These are phyloP conservation scores for Phocoena phocoena DNA, from an alignment of 2,113 vertebrate genomes.

Conservation along the genomic window DNA sequence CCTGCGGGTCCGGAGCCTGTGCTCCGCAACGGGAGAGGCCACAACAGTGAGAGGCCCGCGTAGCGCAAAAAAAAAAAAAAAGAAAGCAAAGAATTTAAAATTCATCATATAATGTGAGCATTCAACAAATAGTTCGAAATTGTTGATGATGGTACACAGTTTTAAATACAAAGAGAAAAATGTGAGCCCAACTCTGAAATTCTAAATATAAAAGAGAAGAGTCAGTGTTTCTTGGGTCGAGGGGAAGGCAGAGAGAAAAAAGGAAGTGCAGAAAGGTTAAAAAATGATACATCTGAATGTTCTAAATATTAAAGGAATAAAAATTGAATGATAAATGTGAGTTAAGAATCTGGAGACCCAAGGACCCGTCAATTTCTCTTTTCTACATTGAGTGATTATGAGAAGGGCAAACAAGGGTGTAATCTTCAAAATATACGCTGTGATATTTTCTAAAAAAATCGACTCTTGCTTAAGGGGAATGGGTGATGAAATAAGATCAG, in stretches of 20 bases:
- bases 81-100: background rate
- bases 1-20: no score
- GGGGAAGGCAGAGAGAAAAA: background rate
- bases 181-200: background rate
- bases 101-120: background rate
- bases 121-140: background rate
- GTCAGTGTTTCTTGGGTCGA: background rate
- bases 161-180: constrained; percentile 10
- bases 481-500: background rate
- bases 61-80: background rate
- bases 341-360: background rate
- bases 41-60: no score
- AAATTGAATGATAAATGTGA: background rate
- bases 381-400: background rate
- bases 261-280: background rate
- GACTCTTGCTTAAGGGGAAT: background rate
- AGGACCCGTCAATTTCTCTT: background rate
- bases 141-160: background rate
- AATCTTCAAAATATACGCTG: background rate
- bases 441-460: background rate
- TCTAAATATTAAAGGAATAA: background rate
- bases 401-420: background rate
- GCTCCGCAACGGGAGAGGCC: no score
- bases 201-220: background rate
- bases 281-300: background rate